Base-by-base conservation (phyloP, 2,797 vertebrate species). In the Tinamus major region DNA sequence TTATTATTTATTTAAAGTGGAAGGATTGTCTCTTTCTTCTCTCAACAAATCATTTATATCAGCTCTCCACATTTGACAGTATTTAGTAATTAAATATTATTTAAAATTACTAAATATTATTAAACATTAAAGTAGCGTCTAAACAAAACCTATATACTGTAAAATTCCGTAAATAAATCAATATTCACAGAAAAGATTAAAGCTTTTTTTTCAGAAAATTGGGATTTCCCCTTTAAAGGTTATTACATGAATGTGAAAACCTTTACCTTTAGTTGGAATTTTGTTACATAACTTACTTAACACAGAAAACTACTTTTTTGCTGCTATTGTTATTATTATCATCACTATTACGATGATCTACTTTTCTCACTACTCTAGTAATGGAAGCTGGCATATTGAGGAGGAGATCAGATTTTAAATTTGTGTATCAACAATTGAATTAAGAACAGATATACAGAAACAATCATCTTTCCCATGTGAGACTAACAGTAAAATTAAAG, bases 121-220 rank as follows among this genome's bases (percentile, higher is more conserved):
- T 48, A 48, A 48, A 48, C 24, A 48, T 48, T 48, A 48, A 48
- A 90, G 94, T 85, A 85, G 68, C 75, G 23, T 41, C 84, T 94
- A 87, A 94, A 71, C 75, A 95, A 96, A 92, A 10, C 5, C 20
- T 95, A 93, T 92, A 93, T 76, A 63, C n/a, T 62, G 44, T 41
- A 78, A 80, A 93, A 90, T 59, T 59, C 4, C 62, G 68, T 71
- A n/a, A 48, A 81, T 29, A 37, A 81, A 75, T 68, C 46, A 59
- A 15, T 82, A 44, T 76, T 89, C 69, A 92, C 69, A 87, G 56
- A 79, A 61, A 26, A 90, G 51, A 10, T 5, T 55, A 76, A 88
- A 61, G 26, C 18, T 35, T 78, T 64, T 31, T 67, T 65, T 48
- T 48, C 21, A 48, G 46, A 48, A 48, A 48, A 23, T 23, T 21